Evolutionary conservation across 2,888 invertebrate genomes (phyloP).

Genomic region (Protodeltote pygarga): DNA sequence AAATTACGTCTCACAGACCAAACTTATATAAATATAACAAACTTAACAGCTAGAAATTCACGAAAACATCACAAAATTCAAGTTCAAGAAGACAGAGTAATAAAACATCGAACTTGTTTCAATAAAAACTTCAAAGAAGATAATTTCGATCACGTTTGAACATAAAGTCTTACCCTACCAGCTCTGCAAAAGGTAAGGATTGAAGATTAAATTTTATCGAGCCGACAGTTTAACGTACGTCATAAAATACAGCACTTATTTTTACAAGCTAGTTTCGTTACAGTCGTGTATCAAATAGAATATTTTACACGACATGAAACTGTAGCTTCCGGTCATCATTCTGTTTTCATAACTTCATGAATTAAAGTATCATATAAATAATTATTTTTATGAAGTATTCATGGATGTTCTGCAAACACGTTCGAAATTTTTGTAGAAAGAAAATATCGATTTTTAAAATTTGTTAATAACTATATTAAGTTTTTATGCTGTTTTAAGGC

Average conservation of each 20-base stretch:
- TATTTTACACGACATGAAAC: slow-evolving; percentile 63
- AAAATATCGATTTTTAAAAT: too few relatives aligned
- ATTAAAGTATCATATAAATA: background rate
- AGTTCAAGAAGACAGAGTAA: slow-evolving; percentile 49
- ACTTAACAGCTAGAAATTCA: slow-evolving; percentile 35
- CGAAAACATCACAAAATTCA: slow-evolving; percentile 33
- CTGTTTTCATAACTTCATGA: slow-evolving; percentile 2
- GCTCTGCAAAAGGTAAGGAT: slow-evolving; percentile 60
- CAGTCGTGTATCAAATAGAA: slow-evolving; percentile 53
- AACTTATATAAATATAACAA: slow-evolving; percentile 26
- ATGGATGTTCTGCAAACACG: too few relatives aligned
- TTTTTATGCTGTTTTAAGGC: too few relatives aligned
- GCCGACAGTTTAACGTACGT: slow-evolving; percentile 72
- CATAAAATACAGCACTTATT: slow-evolving; percentile 74
- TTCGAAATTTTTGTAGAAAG: too few relatives aligned
- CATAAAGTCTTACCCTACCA: slow-evolving; percentile 60
- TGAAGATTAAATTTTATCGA: slow-evolving; percentile 78
- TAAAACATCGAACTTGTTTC: slow-evolving; percentile 56
- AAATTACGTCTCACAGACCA: slow-evolving; percentile 18
- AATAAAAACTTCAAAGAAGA: slow-evolving; percentile 59
- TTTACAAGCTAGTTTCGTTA: slow-evolving; percentile 73
- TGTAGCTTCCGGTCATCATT: slow-evolving; percentile 11
- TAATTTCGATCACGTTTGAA: slow-evolving; percentile 76
- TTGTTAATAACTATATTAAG: too few relatives aligned
- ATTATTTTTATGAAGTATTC: background rate